Conservation (phyloP, 2,797 vertebrate genomes). For the Tragopan temminckii region DNA sequence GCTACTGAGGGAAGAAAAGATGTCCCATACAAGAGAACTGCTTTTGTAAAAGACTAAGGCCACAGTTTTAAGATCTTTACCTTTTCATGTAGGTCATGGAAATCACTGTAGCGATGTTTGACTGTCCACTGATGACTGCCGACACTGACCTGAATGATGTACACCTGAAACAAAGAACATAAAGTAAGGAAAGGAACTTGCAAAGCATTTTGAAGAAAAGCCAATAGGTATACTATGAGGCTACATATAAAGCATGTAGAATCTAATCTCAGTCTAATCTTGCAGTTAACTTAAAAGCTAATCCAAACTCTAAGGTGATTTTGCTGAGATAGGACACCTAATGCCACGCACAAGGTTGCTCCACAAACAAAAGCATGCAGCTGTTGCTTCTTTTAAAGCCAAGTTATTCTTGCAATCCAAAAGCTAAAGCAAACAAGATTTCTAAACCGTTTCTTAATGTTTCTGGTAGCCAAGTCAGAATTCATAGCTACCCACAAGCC, state of each 20-base stretch:
- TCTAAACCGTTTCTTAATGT: not conserved
- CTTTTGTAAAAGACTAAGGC: not conserved
- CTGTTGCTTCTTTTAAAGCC: not conserved
- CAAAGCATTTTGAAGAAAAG: not conserved
- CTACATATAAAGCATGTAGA: not conserved
- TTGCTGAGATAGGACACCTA: not conserved
- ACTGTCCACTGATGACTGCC: conserved; percentile 92
- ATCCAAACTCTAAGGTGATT: not conserved
- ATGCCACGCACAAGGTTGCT: not conserved
- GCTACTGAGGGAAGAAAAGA: not conserved
- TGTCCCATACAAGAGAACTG: not conserved
- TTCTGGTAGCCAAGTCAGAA: not conserved
- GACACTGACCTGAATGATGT: conserved; percentile 92
- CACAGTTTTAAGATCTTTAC: conserved; percentile 73
- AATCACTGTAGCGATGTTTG: conserved; percentile 97
- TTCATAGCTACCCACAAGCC: not conserved
- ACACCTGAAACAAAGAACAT: conserved; percentile 86
- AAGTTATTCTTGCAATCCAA: not conserved
- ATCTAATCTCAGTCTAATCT: not conserved
- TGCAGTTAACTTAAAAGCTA: not conserved
- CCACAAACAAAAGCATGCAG: not conserved
- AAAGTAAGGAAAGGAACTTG: not conserved
- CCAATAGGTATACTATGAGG: not conserved
- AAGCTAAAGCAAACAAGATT: not conserved
- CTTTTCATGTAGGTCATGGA: conserved; percentile 96